A percentile compares a stretch with the other conserved stretches of the same genome.
Evolutionary conservation across 2,113 vertebrate genomes (phyloP).

Genomic region (Dipodomys ordii): DNA sequence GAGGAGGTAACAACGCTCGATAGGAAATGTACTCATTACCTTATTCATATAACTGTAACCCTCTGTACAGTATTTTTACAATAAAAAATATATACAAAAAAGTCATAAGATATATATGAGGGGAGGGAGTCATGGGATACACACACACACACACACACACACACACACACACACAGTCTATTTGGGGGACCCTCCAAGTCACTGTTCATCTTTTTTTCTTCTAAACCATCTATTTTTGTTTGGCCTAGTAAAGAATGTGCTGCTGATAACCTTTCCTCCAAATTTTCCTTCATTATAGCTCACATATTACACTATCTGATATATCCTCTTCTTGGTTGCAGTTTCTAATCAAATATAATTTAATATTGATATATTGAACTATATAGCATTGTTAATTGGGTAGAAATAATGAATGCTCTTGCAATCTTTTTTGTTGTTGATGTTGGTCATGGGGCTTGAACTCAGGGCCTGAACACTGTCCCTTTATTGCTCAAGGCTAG

Average conservation of each 20-base stretch:
- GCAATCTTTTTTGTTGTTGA: background rate
- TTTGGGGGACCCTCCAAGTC: background rate
- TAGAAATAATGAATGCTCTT: conserved; percentile 5
- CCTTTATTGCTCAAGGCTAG: no score
- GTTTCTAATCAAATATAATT: conserved; percentile 41
- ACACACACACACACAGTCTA: no score
- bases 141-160: no score
- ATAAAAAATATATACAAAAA: no score
- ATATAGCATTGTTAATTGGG: background rate
- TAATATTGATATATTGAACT: conserved; percentile 41
- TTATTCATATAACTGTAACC: no score
- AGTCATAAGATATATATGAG: no score
- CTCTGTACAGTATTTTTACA: no score
- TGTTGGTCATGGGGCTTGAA: no score
- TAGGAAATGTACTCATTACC: no score
- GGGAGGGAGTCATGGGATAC: background rate
- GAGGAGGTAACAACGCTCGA: no score
- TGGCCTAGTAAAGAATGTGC: conserved; percentile 5
- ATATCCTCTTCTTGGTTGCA: background rate
- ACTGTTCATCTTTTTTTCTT: conserved; percentile 11
- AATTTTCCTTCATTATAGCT: conserved; percentile 6
- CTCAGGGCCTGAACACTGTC: no score
- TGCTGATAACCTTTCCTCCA: background rate
- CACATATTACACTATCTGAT: background rate
- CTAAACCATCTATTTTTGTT: conserved; percentile 8